Evolutionary conservation across 2,797 vertebrate genomes (phyloP), one percentile per base, ranked within the genome.

Genomic region (Sebastes matsubarae): DNA sequence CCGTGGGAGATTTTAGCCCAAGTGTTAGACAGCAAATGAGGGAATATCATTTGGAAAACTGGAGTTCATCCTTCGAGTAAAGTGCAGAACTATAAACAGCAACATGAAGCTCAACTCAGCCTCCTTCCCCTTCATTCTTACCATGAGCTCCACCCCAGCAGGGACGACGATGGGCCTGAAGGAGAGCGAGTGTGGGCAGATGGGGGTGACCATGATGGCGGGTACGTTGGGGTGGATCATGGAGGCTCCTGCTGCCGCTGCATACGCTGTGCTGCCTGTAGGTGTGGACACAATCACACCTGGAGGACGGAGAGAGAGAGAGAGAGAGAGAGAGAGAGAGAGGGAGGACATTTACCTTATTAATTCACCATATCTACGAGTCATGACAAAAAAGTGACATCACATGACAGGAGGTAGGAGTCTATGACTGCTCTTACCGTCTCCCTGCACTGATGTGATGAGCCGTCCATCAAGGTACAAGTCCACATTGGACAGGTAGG

Each of bases 151-250:
- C 74, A 97, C 96, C 5, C 96, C 96, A 0, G 96, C 96, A 1
- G 96, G 96, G 64, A 97, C 96, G n/a, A 97, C 96, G 1, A 97
- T 97, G 77, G 96, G 96, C 87, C 96, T 94, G 92, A 97, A 97
- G 77, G 96, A 97, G 60, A 97, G 95, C 0, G 96, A 97, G 90
- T 97, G 96, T 0, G 96, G 96, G 79, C 96, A 97, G 93, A 97
- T 96, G 73, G 96, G 96, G 0, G 96, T 97, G 86, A 97, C 95
- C 96, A 96, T 96, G 89, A 97, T 97, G 88, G 96, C 96, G 0
- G 96, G 96, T 1, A 97, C 96, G 2, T 97, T 97, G 42, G 96
- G 96, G 84, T 97, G 96, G 89, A 97, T 97, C 96, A 97, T 97
- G 24, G 96, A 97, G 57, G 96, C 96, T 71, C 96, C 96, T 0